A percentile compares a stretch with the other conserved stretches of the same genome.
These are phyloP conservation scores for Dasypolia templi DNA, from an alignment of 2,888 invertebrate species.

Conservation along the genomic window DNA sequence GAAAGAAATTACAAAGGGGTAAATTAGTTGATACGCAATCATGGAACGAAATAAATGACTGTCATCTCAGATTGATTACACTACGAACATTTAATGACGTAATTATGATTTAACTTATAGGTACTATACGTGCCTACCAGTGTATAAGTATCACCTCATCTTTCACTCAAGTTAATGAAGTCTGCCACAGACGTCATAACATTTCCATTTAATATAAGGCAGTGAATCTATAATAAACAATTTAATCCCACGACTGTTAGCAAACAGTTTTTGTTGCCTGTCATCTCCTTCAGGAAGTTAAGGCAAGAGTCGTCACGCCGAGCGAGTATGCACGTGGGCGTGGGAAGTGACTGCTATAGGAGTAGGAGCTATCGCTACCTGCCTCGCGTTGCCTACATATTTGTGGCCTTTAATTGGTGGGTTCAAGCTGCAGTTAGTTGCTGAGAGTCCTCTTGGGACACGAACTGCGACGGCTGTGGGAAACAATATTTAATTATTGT, in stretches of 20 bases:
- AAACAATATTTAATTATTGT: slow-evolving; percentile 15
- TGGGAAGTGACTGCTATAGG: slow-evolving; percentile 58
- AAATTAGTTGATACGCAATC: neutral
- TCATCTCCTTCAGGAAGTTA: slow-evolving; percentile 68
- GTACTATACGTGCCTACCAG: no score
- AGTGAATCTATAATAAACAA: slow-evolving; percentile 16
- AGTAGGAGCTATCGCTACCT: slow-evolving; percentile 39
- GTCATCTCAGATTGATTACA: neutral
- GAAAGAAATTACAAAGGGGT: slow-evolving; percentile 7
- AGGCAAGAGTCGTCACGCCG: slow-evolving; percentile 70
- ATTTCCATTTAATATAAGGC: neutral
- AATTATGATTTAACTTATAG: neutral
- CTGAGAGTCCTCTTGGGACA: slow-evolving; percentile 10
- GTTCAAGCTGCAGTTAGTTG: slow-evolving; percentile 14
- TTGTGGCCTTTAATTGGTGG: slow-evolving; percentile 52
- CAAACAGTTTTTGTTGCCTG: slow-evolving; percentile 50
- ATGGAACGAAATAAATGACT: neutral
- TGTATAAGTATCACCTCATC: no score
- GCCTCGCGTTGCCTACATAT: slow-evolving; percentile 56
- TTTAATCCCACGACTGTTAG: slow-evolving; percentile 53
- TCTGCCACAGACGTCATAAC: neutral
- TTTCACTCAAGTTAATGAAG: neutral
- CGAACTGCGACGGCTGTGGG: slow-evolving; percentile 52
- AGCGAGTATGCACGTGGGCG: slow-evolving; percentile 59
- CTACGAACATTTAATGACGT: no score